A percentile compares a stretch with the other conserved stretches of the same genome.
phyloP scores from a whole-genome alignment of 2,797 vertebrate genomes.

The Halcyon smyrnensis region DNA sequence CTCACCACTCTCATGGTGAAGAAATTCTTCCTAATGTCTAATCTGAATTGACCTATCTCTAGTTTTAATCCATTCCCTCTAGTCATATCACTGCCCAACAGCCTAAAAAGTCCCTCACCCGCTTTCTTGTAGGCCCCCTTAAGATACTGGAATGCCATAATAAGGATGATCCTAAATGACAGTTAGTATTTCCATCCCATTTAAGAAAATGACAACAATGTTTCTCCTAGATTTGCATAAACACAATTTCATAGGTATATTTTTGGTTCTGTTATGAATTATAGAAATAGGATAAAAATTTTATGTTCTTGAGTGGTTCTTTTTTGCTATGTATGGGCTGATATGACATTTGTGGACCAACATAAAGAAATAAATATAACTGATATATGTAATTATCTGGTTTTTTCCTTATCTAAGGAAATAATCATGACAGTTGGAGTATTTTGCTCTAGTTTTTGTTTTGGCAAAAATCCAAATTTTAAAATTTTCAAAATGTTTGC shows the following conservation, averaged over 20 bases:
- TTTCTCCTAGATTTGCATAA: neutral
- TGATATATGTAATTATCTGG: neutral
- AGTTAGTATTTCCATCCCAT: neutral
- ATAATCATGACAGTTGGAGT: rapidly evolving
- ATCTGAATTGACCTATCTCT: too few species aligned
- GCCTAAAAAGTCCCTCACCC: too few species aligned
- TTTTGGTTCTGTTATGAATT: neutral
- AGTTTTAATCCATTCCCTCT: too few species aligned
- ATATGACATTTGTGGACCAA: neutral
- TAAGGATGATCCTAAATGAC: neutral
- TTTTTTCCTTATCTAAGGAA: neutral
- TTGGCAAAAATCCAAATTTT: neutral
- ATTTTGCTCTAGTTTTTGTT: neutral
- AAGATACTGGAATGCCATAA: too few species aligned
- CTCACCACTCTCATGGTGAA: too few species aligned
- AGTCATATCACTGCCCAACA: too few species aligned
- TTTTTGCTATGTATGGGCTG: neutral
- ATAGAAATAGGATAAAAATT: neutral
- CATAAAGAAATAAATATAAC: neutral
- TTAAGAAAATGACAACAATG: neutral
- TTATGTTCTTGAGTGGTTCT: neutral
- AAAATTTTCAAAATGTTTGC: neutral
- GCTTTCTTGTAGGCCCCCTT: too few species aligned
- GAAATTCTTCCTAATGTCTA: too few species aligned
- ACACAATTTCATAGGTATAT: neutral